Conservation (phyloP, 2,797 vertebrate species). For the Sebastes steindachneri region DNA sequence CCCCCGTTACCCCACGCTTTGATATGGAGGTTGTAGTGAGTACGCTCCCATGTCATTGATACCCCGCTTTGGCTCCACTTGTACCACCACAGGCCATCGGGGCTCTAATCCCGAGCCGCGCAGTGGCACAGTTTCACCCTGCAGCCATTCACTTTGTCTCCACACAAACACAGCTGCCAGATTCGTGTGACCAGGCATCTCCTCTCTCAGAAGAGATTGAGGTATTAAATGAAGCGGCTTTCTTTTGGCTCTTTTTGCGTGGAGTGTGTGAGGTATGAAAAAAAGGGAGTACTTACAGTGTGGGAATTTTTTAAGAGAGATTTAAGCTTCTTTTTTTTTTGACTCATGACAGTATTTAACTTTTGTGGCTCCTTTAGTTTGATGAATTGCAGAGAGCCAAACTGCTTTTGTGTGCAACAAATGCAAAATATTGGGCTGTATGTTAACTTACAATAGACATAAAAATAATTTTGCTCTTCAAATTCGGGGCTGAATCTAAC, state of each 20-base stretch:
- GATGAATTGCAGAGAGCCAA: not conserved
- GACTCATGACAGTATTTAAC: not conserved
- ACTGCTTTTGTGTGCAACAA: not conserved
- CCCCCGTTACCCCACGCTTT: conserved; percentile 25
- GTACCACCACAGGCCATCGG: conserved; percentile 68
- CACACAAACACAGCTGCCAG: conserved; percentile 74
- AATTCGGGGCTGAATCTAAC: not conserved
- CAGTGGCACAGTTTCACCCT: conserved; percentile 79
- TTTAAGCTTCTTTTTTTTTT: not conserved
- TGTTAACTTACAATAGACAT: not conserved
- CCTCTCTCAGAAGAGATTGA: conserved; percentile 60
- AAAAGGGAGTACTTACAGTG: not conserved
- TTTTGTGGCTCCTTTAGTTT: not conserved
- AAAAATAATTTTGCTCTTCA: not conserved
- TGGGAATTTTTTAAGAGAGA: conserved; percentile 26
- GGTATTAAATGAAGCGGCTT: conserved; percentile 67
- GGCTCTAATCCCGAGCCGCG: conserved; percentile 75
- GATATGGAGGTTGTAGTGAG: conserved; percentile 50
- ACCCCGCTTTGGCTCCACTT: conserved; percentile 69
- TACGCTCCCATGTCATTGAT: conserved; percentile 76
- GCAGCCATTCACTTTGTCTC: conserved; percentile 79
- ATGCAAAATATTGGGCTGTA: not conserved
- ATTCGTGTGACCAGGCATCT: conserved; percentile 74
- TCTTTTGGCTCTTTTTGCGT: conserved; percentile 32
- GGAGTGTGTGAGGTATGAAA: conserved; percentile 11